These are phyloP conservation scores for Pogonomyrmex barbatus DNA, from an alignment of 1,140 invertebrate genomes.

Conservation along the genomic window DNA sequence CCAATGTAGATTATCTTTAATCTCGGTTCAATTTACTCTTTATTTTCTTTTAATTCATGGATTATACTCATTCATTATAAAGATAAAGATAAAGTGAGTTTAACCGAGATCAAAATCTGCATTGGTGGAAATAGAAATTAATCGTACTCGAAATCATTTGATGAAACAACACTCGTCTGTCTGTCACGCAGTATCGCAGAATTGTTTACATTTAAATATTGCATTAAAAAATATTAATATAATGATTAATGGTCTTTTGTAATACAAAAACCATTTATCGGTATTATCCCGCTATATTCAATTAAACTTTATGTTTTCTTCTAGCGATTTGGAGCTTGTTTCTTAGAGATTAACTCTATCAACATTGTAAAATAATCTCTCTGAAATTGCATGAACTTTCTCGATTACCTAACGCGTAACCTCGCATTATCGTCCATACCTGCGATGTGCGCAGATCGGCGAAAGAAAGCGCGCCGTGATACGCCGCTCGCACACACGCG, in stretches of 20 bases:
- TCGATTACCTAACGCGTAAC: background rate
- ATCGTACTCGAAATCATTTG: background rate
- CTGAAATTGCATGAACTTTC: background rate
- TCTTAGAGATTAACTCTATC: background rate
- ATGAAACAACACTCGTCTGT: background rate
- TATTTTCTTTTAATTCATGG: too few relatives aligned
- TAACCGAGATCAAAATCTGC: too few relatives aligned
- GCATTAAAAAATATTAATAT: background rate
- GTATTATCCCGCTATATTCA: background rate
- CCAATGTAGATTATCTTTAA: too few relatives aligned
- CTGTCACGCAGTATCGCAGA: background rate
- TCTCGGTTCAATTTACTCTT: too few relatives aligned
- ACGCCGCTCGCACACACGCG: background rate
- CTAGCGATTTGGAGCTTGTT: background rate
- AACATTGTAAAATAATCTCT: background rate
- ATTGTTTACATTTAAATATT: background rate
- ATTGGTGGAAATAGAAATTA: background rate
- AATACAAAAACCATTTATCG: background rate
- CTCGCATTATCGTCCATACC: background rate
- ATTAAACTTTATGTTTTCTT: background rate
- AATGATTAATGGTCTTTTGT: too few relatives aligned
- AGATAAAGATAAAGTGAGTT: too few relatives aligned
- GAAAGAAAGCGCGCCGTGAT: slow-evolving; percentile 22
- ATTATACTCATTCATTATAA: too few relatives aligned
- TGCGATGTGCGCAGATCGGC: background rate